Base-by-base conservation (phyloP, 2,113 vertebrate species). In the Anguilla rostrata region DNA sequence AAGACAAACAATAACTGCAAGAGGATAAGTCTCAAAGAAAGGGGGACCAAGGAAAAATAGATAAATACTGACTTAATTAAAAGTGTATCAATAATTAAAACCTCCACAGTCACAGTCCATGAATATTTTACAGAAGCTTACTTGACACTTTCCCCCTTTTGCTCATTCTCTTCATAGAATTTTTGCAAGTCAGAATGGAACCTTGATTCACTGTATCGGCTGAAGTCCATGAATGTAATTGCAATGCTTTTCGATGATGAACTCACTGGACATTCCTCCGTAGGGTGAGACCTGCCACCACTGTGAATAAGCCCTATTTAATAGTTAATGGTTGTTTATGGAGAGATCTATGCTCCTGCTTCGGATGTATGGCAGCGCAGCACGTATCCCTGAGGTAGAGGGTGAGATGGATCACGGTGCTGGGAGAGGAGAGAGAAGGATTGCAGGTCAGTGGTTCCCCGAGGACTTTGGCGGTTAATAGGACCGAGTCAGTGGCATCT, bases 391-490 rank as follows among this genome's bases (percentile, higher is more conserved):
- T 34, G 66, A 53, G 66, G 84, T 78, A 83, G 81, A 81, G 84
- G 82, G 49, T 56, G 87, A 92, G 83, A 87, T 91, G 88, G 89
- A 92, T 83, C 6, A 80, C 12, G 56, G 87, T 78, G 83, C 63
- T 79, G 86, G 88, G 88, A 92, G 87, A 78, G 83, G 83, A 88
- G 71, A 84, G 87, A 90, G 88, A 92, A 80, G 86, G 86, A 92
- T 91, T 87, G 87, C 89, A 87, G 93, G 92, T 92, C 91, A 92
- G 89, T 22, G 84, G 11, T 80, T 46, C 91, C 91, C 91, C 81
- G 82, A 87, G 90, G 85, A 82, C 89, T 78, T 84, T 90, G 91
- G 86, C 90, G 91, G 90, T 92, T 92, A 92, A 91, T 91, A 91
- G 92, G 92, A 53, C 88, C 91, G 79, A 82, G 66, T 46, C 86